These are phyloP conservation scores for Petaurus breviceps DNA, from an alignment of 2,113 vertebrate genomes.

Conservation along the genomic window DNA sequence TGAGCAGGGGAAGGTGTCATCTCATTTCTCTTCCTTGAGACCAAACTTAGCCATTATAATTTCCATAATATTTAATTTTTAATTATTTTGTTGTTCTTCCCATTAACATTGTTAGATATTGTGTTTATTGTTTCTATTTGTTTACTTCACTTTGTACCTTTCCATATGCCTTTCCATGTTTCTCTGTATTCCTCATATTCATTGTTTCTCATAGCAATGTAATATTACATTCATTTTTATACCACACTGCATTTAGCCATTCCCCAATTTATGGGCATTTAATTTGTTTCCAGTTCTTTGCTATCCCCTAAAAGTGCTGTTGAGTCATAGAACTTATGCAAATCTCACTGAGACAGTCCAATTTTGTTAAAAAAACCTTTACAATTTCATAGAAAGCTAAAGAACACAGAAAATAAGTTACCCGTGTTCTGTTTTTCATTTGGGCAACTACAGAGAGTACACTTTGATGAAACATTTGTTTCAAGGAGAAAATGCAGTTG, in stretches of 20 bases:
- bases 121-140: neutral
- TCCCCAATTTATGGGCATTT: neutral
- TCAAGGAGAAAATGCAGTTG: constrained; percentile 25
- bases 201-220: neutral
- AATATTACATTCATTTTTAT: neutral
- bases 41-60: too few relatives aligned
- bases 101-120: neutral
- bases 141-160: neutral
- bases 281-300: neutral
- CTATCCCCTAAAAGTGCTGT: neutral
- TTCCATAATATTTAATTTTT: too few relatives aligned
- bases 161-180: neutral
- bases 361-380: neutral
- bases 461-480: constrained; percentile 1
- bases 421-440: neutral
- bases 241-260: neutral
- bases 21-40: too few relatives aligned
- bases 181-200: neutral
- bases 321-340: too few relatives aligned
- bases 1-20: too few relatives aligned
- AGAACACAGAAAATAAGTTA: neutral
- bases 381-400: neutral
- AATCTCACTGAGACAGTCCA: neutral
- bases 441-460: neutral
- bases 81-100: neutral